Evolutionary conservation across 2,113 vertebrate species (phyloP).

Genomic region (Carlito syrichta): DNA sequence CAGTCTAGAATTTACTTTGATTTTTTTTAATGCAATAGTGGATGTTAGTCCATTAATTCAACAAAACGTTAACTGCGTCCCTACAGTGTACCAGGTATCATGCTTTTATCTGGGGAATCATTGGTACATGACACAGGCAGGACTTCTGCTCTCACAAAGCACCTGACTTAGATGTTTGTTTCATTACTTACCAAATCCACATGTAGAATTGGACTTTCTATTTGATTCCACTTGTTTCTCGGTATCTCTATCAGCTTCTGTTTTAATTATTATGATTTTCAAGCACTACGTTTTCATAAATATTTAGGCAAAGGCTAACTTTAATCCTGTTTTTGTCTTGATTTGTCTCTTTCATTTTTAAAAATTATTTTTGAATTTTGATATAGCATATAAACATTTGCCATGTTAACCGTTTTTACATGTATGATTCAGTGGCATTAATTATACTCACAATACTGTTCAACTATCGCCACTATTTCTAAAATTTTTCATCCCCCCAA

Average conservation of each 20-base stretch:
- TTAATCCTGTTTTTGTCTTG: not conserved
- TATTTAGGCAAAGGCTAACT: not conserved
- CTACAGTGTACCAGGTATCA: not conserved
- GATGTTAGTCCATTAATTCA: not conserved
- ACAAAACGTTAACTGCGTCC: not conserved
- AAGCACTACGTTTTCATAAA: not conserved
- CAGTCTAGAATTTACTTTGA: not conserved
- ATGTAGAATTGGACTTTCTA: not conserved
- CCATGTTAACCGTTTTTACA: not conserved
- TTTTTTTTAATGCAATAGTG: not conserved
- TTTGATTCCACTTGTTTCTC: not conserved
- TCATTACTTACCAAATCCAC: not conserved
- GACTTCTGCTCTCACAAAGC: not conserved
- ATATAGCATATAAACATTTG: not conserved
- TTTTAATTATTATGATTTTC: not conserved
- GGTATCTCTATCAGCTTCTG: not conserved
- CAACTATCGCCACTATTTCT: not conserved
- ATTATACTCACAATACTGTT: not conserved
- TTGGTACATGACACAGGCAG: not conserved
- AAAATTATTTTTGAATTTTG: not conserved
- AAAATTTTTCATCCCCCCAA: not conserved
- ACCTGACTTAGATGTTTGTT: not conserved
- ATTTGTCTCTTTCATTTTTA: not conserved
- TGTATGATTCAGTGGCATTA: not conserved
- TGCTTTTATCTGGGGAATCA: not conserved